Base-by-base conservation (phyloP, 2,888 invertebrate species). In the Nebria salina region DNA sequence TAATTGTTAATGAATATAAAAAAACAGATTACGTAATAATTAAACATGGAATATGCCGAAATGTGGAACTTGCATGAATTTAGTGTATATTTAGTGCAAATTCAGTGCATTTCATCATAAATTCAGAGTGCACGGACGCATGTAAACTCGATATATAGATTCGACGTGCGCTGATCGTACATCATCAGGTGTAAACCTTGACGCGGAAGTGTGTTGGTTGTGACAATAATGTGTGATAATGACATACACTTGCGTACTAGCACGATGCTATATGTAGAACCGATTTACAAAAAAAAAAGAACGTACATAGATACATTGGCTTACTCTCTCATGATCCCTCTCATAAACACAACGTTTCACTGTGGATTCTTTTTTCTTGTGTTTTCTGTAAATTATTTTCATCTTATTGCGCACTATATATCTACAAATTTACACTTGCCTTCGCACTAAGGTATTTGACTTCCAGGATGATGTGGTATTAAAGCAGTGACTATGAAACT, bases 141-240 rank as follows among this genome's bases (percentile, higher is more conserved):
- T 54, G 54, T 7, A 54, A 54, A 54, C 54, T 3, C 54, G 54
- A 54, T 54, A 54, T 54, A 3, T 54, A 54, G 13, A 54, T 54
- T 54, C 43, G 43, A 43, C 43, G 43, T 8, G 43, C 43, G 43
- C 43, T 11, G 54, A 42, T 76, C 76, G 68, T 70, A 76, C 26
- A 76, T 76, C 76, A 76, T 15, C 13, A 42, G 20, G 9, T 54
- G 25, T 34, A 65, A 41, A 65, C 11, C 9, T 76, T 41, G 8
- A 65, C 15, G 68, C 76, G 76, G 76, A 76, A 76, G 70, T 70
- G 76, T 15, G 42, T 42, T 20, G 41, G 34, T 9, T 25, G 54
- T 43, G 76, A 76, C 76, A 76, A 76, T 76, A 76, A 76, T 76
- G 76, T 76, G 70, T 76, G 70, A 76, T 76, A 76, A 76, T 76